Conservation (phyloP, 2,888 invertebrate species). For the Quadroppia sp. region DNA sequence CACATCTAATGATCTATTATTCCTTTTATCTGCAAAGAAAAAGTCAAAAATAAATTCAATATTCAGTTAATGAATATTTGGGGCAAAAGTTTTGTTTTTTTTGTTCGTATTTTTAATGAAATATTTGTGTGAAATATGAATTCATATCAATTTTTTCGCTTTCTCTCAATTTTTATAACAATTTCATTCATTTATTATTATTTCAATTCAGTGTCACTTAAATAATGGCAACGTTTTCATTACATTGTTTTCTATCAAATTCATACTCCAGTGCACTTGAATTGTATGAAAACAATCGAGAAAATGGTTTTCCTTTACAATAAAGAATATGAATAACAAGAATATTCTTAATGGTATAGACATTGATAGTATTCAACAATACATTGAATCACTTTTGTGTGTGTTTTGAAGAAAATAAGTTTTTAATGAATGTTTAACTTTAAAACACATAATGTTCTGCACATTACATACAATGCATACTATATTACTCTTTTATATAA, state of each 20-base stretch:
- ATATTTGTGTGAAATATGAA: too few species aligned
- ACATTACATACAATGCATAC: not conserved
- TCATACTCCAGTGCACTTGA: not conserved
- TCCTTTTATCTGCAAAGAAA: conserved; percentile 13
- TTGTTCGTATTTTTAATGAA: too few species aligned
- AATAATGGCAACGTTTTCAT: not conserved
- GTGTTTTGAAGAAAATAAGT: not conserved
- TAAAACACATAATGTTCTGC: not conserved
- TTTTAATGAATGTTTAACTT: conserved; percentile 16
- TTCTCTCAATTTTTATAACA: too few species aligned
- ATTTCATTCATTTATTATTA: not conserved
- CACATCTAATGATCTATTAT: not conserved
- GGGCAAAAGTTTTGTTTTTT: too few species aligned
- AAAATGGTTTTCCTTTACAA: not conserved
- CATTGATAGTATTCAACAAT: not conserved
- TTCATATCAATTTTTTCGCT: too few species aligned
- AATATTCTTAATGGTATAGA: conserved; percentile 8
- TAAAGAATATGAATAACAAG: not conserved
- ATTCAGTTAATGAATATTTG: not conserved
- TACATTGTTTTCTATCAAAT: conserved; percentile 10
- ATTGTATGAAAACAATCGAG: not conserved
- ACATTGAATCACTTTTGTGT: conserved; percentile 4
- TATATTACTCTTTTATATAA: too few species aligned
- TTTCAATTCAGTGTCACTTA: not conserved
- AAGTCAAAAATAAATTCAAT: too few species aligned